A percentile compares a stretch with the other conserved stretches of the same genome.
Conservation (phyloP, 2,797 vertebrate genomes). For the Geotrypetes seraphini region DNA sequence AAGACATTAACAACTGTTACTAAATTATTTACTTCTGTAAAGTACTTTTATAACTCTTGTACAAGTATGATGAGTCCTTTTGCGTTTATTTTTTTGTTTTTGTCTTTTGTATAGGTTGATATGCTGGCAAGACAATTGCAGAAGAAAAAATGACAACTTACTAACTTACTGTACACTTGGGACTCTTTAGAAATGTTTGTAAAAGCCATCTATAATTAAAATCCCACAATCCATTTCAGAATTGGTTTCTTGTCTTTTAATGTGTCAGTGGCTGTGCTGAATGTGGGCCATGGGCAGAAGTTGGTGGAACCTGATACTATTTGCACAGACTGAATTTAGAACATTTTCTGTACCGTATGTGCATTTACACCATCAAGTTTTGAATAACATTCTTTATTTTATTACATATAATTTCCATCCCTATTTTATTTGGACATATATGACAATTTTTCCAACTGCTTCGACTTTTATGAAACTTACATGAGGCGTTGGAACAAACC, state of each 20-base stretch:
- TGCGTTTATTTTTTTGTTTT: not conserved
- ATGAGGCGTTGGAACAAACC: too few species aligned
- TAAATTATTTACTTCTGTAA: too few species aligned
- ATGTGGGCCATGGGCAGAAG: not conserved
- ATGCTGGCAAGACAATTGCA: constrained; percentile 57
- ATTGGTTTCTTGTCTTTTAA: too few species aligned
- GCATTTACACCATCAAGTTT: not conserved
- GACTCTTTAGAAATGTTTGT: not conserved
- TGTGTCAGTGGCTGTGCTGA: not conserved
- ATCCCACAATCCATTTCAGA: not conserved
- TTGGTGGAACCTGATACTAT: too few species aligned
- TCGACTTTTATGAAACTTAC: too few species aligned
- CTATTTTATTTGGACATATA: too few species aligned
- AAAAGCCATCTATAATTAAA: not conserved
- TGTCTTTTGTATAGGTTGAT: constrained; percentile 43
- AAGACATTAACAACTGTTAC: too few species aligned
- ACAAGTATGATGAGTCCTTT: too few species aligned
- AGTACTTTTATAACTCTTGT: too few species aligned
- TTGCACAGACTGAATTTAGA: too few species aligned
- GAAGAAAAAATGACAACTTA: constrained; percentile 54
- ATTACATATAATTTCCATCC: not conserved
- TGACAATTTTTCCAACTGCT: too few species aligned
- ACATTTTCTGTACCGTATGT: not conserved
- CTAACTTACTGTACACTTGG: not conserved
- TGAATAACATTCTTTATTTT: constrained; percentile 13